A percentile compares a stretch with the other conserved stretches of the same genome.
phyloP scores from a whole-genome alignment of 64 coral and sea anemone genomes.

The Hydrozoanthus tunicans region DNA sequence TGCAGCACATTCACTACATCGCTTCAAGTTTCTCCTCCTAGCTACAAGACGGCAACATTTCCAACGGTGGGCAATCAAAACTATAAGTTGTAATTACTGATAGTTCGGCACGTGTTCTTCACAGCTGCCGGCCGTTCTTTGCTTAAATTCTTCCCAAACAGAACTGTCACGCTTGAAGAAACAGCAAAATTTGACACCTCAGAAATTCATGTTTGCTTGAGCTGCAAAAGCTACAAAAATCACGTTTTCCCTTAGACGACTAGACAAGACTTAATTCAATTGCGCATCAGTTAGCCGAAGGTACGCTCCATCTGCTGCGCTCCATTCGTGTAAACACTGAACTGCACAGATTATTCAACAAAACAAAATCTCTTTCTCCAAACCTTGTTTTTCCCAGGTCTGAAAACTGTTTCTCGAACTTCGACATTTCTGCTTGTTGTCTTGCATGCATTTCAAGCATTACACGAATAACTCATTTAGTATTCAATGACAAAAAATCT shows the following conservation, averaged over 20 bases:
- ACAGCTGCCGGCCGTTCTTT: not conserved
- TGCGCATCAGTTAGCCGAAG: conserved; percentile 15
- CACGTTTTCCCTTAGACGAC: not conserved
- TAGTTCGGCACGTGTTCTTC: not conserved
- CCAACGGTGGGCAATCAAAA: not conserved
- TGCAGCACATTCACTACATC: not conserved
- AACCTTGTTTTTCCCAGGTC: not conserved
- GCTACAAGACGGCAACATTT: not conserved
- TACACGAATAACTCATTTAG: conserved; percentile 10
- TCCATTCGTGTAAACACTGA: not conserved
- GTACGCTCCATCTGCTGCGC: conserved; percentile 10
- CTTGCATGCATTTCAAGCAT: conserved; percentile 27
- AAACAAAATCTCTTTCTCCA: not conserved
- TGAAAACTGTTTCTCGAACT: not conserved
- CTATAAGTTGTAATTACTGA: not conserved
- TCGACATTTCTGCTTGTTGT: not conserved
- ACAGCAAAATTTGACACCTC: not conserved
- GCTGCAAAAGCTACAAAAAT: not conserved
- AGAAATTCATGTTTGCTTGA: not conserved
- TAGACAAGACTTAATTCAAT: not conserved
- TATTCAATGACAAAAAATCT: conserved; percentile 26
- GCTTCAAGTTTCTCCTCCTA: not conserved
- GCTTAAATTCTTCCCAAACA: not conserved
- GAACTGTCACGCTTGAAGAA: conserved; percentile 17
- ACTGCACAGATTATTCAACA: not conserved